These are phyloP conservation scores for Syngnathus rostellatus DNA, from an alignment of 2,797 vertebrate species.

Conservation along the genomic window DNA sequence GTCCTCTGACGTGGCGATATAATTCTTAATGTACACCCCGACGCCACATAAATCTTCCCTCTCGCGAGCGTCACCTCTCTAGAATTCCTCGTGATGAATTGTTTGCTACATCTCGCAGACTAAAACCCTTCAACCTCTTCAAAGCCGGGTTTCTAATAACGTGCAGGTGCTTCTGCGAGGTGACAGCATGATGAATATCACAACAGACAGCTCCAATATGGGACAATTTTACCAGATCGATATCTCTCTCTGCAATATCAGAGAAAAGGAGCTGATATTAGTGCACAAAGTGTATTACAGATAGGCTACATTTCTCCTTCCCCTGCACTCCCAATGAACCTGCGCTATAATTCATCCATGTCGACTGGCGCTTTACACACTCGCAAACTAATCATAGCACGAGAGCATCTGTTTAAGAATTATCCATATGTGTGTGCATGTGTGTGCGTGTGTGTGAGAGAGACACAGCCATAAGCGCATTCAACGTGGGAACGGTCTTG, in stretches of 20 bases:
- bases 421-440: slow-evolving; percentile 53
- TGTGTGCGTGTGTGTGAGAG: not conserved
- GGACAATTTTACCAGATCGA: slow-evolving; percentile 99
- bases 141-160: slow-evolving; percentile 99
- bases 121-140: slow-evolving; percentile 95
- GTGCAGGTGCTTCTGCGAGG: slow-evolving; percentile 85
- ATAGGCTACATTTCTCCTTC: slow-evolving; percentile 97
- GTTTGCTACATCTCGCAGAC: slow-evolving; percentile 93
- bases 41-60: slow-evolving; percentile 77
- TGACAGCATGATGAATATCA: slow-evolving; percentile 99
- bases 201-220: slow-evolving; percentile 99
- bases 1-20: slow-evolving; percentile 72
- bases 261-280: slow-evolving; percentile 99
- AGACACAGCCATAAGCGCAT: slow-evolving; percentile 42
- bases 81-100: slow-evolving; percentile 77
- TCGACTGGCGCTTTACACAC: slow-evolving; percentile 78
- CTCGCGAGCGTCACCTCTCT: slow-evolving; percentile 59
- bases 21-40: slow-evolving; percentile 74
- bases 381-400: slow-evolving; percentile 80
- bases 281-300: slow-evolving; percentile 99
- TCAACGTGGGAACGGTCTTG: slow-evolving; percentile 56
- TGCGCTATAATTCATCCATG: slow-evolving; percentile 90
- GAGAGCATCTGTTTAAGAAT: slow-evolving; percentile 78
- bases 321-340: slow-evolving; percentile 90
- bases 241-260: slow-evolving; percentile 97